Evolutionary conservation across 1,140 invertebrate species (phyloP).

Genomic region (Anthonomus grandis): DNA sequence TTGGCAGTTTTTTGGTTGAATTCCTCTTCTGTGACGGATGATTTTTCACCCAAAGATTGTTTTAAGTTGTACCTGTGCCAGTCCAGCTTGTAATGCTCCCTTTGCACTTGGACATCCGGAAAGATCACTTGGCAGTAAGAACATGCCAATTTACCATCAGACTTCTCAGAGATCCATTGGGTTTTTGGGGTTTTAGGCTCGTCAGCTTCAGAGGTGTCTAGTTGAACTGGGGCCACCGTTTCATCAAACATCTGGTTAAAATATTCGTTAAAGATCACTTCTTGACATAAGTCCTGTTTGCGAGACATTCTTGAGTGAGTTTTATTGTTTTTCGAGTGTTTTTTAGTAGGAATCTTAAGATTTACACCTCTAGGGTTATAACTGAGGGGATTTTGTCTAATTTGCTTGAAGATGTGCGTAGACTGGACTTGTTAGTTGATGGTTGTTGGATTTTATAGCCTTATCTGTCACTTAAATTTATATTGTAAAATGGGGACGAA

Average conservation of each 20-base stretch:
- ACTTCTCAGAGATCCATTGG: conserved; percentile 10
- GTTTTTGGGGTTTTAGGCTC: too few relatives aligned
- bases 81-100: conserved; percentile 65
- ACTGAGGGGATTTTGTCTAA: too few relatives aligned
- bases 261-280: conserved; percentile 30
- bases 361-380: too few relatives aligned
- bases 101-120: conserved; percentile 51
- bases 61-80: conserved; percentile 75
- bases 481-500: too few relatives aligned
- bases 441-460: too few relatives aligned
- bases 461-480: too few relatives aligned
- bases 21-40: conserved; percentile 57
- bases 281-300: too few relatives aligned
- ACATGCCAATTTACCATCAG: conserved; percentile 51
- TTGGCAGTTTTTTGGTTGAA: conserved; percentile 36
- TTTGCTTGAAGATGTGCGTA: too few relatives aligned
- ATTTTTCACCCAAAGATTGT: conserved; percentile 56
- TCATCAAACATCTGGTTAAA: conserved; percentile 35
- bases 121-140: conserved; percentile 56
- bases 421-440: too few relatives aligned
- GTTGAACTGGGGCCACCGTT: conserved; percentile 25
- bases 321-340: too few relatives aligned
- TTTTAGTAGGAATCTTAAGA: too few relatives aligned
- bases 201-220: conserved; percentile 20
- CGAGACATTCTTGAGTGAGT: too few relatives aligned